These are phyloP conservation scores for Drosophila birchii DNA, from an alignment of 2,888 invertebrate genomes.

Conservation along the genomic window DNA sequence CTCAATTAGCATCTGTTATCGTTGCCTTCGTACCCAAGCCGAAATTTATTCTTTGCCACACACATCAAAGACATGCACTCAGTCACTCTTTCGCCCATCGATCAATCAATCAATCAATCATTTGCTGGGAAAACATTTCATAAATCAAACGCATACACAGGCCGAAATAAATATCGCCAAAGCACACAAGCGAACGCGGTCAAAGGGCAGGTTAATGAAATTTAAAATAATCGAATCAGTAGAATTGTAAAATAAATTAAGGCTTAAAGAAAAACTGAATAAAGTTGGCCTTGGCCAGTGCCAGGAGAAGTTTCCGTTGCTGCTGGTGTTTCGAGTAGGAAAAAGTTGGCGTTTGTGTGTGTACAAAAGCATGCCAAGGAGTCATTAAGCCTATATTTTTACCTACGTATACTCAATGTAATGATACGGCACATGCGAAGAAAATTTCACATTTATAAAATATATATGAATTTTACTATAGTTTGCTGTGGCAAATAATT, in stretches of 20 bases:
- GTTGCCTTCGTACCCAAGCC: slow-evolving; percentile 24
- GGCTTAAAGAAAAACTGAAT: slow-evolving; percentile 9
- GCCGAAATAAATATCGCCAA: slow-evolving; percentile 6
- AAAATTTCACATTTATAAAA: slow-evolving; percentile 1
- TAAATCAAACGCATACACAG: slow-evolving; percentile 37
- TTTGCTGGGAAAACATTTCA: slow-evolving; percentile 40
- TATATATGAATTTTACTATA: not conserved
- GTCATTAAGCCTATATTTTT: slow-evolving; percentile 36
- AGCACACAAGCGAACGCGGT: slow-evolving; percentile 15
- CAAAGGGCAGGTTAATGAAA: slow-evolving; percentile 24
- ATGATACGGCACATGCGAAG: slow-evolving; percentile 36
- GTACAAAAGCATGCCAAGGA: slow-evolving; percentile 39
- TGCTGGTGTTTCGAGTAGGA: slow-evolving; percentile 8
- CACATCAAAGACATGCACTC: slow-evolving; percentile 54
- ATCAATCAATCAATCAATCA: slow-evolving; percentile 50
- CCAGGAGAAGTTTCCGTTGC: slow-evolving; percentile 4
- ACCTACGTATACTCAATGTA: slow-evolving; percentile 12
- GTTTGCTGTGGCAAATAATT: not conserved
- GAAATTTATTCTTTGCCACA: slow-evolving; percentile 20
- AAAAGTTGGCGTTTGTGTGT: slow-evolving; percentile 23
- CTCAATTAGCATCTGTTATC: slow-evolving; percentile 57
- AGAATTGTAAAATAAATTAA: slow-evolving; percentile 38
- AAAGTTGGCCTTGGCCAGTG: slow-evolving; percentile 32
- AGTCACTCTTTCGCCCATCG: slow-evolving; percentile 33
- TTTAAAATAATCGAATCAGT: slow-evolving; percentile 29